Conservation (phyloP, 2,113 vertebrate genomes). For the Lampris megalopsis region DNA sequence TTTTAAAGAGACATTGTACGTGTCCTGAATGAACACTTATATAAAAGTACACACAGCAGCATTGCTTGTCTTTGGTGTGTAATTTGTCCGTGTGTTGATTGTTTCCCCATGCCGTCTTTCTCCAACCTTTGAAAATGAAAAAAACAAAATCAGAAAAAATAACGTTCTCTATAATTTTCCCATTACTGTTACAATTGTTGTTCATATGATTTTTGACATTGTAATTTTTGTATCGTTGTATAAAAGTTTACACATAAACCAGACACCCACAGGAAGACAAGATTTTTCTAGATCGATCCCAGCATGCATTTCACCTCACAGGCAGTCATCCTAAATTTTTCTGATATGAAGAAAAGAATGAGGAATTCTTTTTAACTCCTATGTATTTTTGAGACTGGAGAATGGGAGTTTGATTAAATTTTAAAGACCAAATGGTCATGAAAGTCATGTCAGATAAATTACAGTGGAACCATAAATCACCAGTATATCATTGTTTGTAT, state of each 20-base stretch:
- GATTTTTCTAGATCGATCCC: constrained; percentile 3
- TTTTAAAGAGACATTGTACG: constrained; percentile 49
- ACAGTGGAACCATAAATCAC: not conserved
- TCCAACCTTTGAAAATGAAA: constrained; percentile 13
- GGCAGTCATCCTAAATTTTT: not conserved
- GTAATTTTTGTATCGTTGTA: constrained; percentile 47
- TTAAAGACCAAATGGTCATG: not conserved
- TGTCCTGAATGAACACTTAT: constrained; percentile 62
- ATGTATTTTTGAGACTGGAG: not conserved
- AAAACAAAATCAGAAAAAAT: constrained; percentile 29
- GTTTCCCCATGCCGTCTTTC: constrained; percentile 15
- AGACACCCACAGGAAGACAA: constrained; percentile 4
- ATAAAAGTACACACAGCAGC: constrained; percentile 32
- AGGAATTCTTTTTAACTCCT: not conserved
- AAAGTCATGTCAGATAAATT: not conserved
- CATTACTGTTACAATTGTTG: constrained; percentile 45
- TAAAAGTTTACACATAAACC: constrained; percentile 29
- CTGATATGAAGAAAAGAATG: too few species aligned
- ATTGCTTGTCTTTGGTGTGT: constrained; percentile 29
- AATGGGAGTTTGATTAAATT: not conserved
- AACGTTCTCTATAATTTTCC: constrained; percentile 57
- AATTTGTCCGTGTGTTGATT: constrained; percentile 20
- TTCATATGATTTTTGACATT: constrained; percentile 54
- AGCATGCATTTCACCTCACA: constrained; percentile 19
- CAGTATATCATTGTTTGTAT: not conserved